These are phyloP conservation scores for Magallana nippona DNA, from an alignment of 2,888 invertebrate genomes.

Conservation along the genomic window DNA sequence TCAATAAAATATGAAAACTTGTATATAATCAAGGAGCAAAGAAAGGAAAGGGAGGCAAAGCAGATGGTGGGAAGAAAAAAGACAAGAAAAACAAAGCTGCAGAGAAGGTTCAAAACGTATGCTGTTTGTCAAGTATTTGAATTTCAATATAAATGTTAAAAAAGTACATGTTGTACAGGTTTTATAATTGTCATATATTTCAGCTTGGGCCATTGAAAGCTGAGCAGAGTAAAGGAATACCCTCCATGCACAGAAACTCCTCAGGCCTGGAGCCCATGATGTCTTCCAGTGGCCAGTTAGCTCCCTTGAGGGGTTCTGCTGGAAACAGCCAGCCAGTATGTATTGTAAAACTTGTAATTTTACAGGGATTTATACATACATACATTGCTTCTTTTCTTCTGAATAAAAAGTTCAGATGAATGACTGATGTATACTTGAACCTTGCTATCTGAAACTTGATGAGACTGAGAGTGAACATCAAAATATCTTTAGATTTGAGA, in stretches of 20 bases:
- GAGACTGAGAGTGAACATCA: too few relatives aligned
- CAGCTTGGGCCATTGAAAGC: constrained; percentile 68
- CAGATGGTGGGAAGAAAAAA: constrained; percentile 68
- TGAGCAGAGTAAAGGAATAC: constrained; percentile 71
- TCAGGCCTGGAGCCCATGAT: constrained; percentile 63
- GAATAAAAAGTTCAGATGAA: too few relatives aligned
- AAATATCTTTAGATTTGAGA: too few relatives aligned
- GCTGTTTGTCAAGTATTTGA: neutral
- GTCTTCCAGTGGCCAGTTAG: constrained; percentile 61
- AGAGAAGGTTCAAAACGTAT: constrained; percentile 32
- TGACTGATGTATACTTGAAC: too few relatives aligned
- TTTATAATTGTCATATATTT: constrained; percentile 39
- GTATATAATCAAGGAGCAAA: constrained; percentile 47
- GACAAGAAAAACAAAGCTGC: constrained; percentile 58
- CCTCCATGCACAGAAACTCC: constrained; percentile 65
- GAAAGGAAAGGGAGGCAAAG: constrained; percentile 67
- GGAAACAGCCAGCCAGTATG: constrained; percentile 64
- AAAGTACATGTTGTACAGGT: too few relatives aligned
- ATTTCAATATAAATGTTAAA: too few relatives aligned
- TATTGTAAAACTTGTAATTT: neutral
- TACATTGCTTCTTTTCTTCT: too few relatives aligned
- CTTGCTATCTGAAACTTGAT: too few relatives aligned
- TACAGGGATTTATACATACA: too few relatives aligned
- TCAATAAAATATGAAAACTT: too few relatives aligned
- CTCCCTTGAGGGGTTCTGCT: constrained; percentile 63